Conservation (phyloP, 2,888 invertebrate genomes). For the Spatulosminthurus flaviceps region DNA sequence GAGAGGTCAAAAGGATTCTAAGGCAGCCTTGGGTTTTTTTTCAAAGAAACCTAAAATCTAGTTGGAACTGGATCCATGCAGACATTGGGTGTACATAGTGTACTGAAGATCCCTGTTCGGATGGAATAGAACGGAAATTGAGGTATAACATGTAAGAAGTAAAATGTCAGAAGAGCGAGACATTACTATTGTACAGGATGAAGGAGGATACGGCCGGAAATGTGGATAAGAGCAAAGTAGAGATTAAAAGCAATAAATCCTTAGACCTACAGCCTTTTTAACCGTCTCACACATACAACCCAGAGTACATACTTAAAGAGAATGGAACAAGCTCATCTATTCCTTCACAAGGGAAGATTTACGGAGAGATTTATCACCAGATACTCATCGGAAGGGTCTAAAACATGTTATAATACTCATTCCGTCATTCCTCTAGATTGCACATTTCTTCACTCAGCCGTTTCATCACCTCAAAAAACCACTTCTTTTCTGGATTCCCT, state of each 20-base stretch:
- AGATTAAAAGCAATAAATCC: background rate
- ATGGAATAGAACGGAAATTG: background rate
- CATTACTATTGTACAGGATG: background rate
- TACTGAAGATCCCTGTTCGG: too few relatives aligned
- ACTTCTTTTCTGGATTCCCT: too few relatives aligned
- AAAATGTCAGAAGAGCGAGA: background rate
- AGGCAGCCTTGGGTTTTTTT: too few relatives aligned
- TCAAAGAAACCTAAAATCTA: too few relatives aligned
- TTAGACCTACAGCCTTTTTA: background rate
- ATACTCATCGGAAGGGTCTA: constrained; percentile 6
- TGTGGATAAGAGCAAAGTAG: constrained; percentile 24
- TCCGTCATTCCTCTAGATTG: background rate
- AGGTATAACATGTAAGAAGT: background rate
- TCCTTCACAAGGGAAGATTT: constrained; percentile 12
- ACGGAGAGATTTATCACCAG: constrained; percentile 16
- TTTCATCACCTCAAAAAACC: background rate
- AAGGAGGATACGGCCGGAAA: background rate
- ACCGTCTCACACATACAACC: background rate
- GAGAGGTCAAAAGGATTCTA: too few relatives aligned
- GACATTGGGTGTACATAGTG: too few relatives aligned
- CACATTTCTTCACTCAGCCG: background rate
- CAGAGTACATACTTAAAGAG: background rate
- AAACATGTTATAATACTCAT: background rate
- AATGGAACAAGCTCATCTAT: background rate
- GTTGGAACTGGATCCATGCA: too few relatives aligned